A percentile compares a stretch with the other conserved stretches of the same genome.
These are phyloP conservation scores for Caenorhabditis panamensis DNA, from an alignment of 2,888 invertebrate genomes.

Conservation along the genomic window DNA sequence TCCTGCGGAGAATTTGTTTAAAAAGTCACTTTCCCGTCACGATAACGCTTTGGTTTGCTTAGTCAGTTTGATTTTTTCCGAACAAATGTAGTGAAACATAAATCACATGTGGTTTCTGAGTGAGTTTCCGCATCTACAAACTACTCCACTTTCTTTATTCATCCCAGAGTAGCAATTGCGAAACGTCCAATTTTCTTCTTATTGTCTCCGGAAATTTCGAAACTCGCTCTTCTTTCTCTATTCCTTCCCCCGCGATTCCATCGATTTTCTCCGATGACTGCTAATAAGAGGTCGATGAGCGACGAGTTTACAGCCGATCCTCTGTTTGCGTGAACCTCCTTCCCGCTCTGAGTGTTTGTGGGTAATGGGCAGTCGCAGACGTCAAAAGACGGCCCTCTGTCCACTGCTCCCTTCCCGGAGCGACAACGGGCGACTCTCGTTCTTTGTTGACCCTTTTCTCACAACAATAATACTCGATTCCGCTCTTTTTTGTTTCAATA, in stretches of 20 bases:
- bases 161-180: constrained; percentile 20
- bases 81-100: constrained; percentile 8
- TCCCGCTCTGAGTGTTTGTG: constrained; percentile 15
- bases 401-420: constrained; percentile 39
- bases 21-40: constrained; percentile 22
- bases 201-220: constrained; percentile 6
- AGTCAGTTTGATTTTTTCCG: constrained; percentile 29
- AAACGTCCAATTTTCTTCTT: constrained; percentile 55
- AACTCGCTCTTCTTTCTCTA: constrained; percentile 30
- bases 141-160: not conserved
- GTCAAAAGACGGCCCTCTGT: constrained; percentile 41
- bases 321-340: constrained; percentile 58
- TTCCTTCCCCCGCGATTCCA: constrained; percentile 30
- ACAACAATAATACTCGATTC: constrained; percentile 52
- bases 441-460: constrained; percentile 48
- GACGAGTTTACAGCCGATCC: constrained; percentile 59
- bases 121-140: constrained; percentile 18
- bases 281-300: constrained; percentile 60
- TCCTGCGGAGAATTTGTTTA: constrained; percentile 8
- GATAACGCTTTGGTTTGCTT: constrained; percentile 53
- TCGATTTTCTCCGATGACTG: constrained; percentile 37
- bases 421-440: constrained; percentile 30
- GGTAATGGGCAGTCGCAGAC: constrained; percentile 46
- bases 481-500: constrained; percentile 17
- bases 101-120: constrained; percentile 48